phyloP scores from a whole-genome alignment of 2,797 vertebrate species.

The Etheostoma nigrum region DNA sequence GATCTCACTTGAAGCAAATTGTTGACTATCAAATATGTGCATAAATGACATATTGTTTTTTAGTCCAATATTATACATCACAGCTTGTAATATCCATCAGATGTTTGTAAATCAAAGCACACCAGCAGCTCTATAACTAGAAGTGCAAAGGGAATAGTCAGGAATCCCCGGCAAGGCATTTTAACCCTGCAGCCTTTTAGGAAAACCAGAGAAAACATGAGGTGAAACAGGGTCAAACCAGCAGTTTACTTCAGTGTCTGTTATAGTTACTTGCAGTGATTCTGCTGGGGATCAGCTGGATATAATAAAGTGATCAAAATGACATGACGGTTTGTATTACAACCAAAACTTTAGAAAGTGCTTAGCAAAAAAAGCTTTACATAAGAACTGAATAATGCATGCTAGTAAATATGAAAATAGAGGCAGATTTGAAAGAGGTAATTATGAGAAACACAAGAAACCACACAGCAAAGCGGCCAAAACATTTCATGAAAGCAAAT shows the following conservation, averaged over 20 bases:
- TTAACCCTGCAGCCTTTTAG: constrained; percentile 46
- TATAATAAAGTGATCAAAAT: constrained; percentile 69
- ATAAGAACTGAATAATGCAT: constrained; percentile 29
- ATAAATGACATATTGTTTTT: neutral
- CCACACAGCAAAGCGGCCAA: constrained; percentile 30
- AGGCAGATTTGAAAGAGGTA: constrained; percentile 33
- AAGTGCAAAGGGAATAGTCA: constrained; percentile 9
- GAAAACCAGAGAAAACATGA: constrained; percentile 48
- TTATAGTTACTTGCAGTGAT: constrained; percentile 48
- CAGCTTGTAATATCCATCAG: constrained; percentile 18
- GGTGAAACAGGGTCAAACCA: constrained; percentile 52
- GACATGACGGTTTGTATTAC: constrained; percentile 58
- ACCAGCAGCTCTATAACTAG: constrained; percentile 7
- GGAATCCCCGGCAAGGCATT: constrained; percentile 49
- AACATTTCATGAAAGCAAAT: neutral
- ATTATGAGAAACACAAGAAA: constrained; percentile 61
- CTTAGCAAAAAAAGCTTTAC: constrained; percentile 39
- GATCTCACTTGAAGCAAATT: neutral
- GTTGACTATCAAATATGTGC: neutral
- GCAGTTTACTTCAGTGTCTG: constrained; percentile 51
- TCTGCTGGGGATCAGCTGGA: constrained; percentile 68
- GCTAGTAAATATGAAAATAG: constrained; percentile 37
- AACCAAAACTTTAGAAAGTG: constrained; percentile 54
- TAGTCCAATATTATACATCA: neutral
- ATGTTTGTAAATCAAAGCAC: constrained; percentile 21